Evolutionary conservation across 1,140 invertebrate genomes (phyloP), one percentile per base, ranked within the genome.

Genomic region (Bombus pyrosoma): DNA sequence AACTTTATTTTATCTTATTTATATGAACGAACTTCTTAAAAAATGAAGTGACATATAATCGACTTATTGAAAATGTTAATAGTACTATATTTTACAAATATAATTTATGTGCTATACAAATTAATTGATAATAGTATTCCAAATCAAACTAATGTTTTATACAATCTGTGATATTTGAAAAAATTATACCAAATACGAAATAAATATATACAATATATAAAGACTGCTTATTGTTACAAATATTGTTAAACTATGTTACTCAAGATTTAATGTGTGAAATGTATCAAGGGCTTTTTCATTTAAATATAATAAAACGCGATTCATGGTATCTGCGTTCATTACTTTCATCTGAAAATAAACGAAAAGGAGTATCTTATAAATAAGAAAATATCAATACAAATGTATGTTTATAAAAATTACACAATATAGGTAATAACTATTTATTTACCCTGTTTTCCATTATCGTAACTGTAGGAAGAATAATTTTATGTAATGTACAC

Each of bases 341-440:
- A 90, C 77, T 89, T 94, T 94, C 83, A 94, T 93, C 94, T 94
- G 79, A 83, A 93, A 85, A 78, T 32, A 78, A 84, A 64, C 6
- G 47, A 75, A 86, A 89, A 77, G 41, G 57, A 76, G 69, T 28
- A 74, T 69, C 22, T 43, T 71, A 59, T 4, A 37, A 73, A 37
- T 8, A 53, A 79, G 18, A 71, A 34, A 71, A 53, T 53, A 53
- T 22, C 5, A 34, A 57, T 57, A 15, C 18, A 28, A 66, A 47
- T 83, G n/a, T 53, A 72, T 22, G 18, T 71, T 64, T 28, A n/a
- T 72, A 64, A 64, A 6, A 75, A 62, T 77, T 28, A 66, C 28
- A n/a, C 3, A 13, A 62, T 62, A n/a, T n/a, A 10, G 28, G 62
- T 15, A 62, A 69, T 37, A 22, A 53, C 37, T 25, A 81, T 41